A percentile compares a stretch with the other conserved stretches of the same genome.
Conservation (phyloP, 2,113 vertebrate species). For the Fukomys damarensis region DNA sequence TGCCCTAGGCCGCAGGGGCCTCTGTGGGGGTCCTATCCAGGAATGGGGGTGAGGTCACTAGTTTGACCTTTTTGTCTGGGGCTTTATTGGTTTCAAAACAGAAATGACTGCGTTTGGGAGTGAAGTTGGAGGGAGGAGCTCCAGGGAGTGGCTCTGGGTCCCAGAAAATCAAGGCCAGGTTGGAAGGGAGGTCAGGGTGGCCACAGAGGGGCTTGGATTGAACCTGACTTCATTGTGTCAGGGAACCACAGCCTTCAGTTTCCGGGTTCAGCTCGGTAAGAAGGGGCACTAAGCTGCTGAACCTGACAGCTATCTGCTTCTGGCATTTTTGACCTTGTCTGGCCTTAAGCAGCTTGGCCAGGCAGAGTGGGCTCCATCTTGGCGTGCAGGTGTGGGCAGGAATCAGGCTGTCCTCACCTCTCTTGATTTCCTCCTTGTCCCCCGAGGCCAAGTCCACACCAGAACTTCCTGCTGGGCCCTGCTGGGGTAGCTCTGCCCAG, state of each 20-base stretch:
- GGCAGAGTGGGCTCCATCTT: background rate
- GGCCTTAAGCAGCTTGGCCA: background rate
- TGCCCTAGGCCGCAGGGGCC: background rate
- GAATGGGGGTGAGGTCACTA: too few species aligned
- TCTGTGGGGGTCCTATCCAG: background rate
- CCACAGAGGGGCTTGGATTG: background rate
- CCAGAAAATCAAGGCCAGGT: too few species aligned
- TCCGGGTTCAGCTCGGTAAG: background rate
- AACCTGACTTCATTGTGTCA: background rate
- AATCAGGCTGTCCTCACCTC: accelerated
- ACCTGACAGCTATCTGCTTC: accelerated
- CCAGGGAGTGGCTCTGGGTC: background rate
- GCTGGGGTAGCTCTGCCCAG: background rate
- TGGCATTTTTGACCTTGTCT: accelerated
- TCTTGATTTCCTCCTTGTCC: background rate
- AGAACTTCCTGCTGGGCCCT: background rate
- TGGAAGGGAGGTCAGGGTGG: background rate
- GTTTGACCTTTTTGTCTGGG: background rate
- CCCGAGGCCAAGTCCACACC: background rate
- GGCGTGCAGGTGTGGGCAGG: background rate
- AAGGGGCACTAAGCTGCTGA: background rate
- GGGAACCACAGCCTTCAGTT: background rate
- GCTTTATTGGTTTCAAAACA: background rate
- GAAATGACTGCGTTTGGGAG: background rate
- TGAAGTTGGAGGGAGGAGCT: background rate